A percentile compares a stretch with the other conserved stretches of the same genome.
Evolutionary conservation across 2,113 vertebrate genomes (phyloP).

Genomic region (Lasiurus cinereus): DNA sequence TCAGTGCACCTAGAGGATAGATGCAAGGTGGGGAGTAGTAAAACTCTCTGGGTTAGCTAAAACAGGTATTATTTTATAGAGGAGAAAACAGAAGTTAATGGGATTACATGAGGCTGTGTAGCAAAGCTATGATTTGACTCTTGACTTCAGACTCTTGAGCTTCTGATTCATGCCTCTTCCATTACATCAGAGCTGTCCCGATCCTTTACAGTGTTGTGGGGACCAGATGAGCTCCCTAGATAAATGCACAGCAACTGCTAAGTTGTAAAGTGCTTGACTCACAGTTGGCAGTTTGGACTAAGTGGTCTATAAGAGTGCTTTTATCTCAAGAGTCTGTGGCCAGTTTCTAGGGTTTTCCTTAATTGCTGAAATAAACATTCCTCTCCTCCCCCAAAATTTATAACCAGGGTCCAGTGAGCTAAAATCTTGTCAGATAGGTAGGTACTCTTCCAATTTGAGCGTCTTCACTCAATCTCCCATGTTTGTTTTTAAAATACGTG

Average conservation of each 20-base stretch:
- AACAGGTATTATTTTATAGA: constrained; percentile 21
- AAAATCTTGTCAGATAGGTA: constrained; percentile 29
- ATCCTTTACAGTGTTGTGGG: not conserved
- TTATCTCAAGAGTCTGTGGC: not conserved
- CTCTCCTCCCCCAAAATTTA: not conserved
- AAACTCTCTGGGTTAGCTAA: constrained; percentile 23
- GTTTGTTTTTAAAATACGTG: not conserved
- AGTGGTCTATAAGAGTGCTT: not conserved
- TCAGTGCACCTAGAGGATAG: not conserved
- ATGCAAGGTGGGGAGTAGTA: not conserved
- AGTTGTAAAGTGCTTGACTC: not conserved
- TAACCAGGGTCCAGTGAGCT: not conserved
- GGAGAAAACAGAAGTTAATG: constrained; percentile 58
- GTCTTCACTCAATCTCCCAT: not conserved
- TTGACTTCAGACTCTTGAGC: not conserved
- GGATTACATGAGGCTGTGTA: not conserved
- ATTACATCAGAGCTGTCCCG: not conserved
- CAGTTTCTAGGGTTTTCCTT: constrained; percentile 30
- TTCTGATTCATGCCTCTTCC: not conserved
- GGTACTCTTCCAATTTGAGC: not conserved
- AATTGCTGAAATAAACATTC: not conserved
- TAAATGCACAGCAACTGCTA: not conserved
- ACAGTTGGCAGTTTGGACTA: not conserved
- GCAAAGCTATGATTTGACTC: not conserved
- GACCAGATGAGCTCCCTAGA: not conserved